Evolutionary conservation across 2,888 invertebrate species (phyloP).

Genomic region (Acholoe squamosa): DNA sequence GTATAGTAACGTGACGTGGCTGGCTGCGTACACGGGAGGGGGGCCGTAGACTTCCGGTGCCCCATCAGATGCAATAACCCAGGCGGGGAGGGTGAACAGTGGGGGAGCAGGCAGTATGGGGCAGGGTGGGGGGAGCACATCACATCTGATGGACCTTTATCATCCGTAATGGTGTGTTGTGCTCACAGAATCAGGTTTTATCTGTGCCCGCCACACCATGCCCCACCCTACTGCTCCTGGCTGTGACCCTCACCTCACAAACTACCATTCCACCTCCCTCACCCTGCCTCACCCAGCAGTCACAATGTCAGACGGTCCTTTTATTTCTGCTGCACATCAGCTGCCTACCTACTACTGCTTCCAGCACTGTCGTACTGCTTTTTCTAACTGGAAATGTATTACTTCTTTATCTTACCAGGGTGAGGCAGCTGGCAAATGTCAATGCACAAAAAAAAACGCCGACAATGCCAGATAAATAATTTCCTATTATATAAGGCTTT

Average conservation of each 20-base stretch:
- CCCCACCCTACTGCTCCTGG: background rate
- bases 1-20: background rate
- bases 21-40: background rate
- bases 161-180: constrained; percentile 10
- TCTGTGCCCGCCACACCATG: background rate
- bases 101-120: background rate
- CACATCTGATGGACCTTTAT: constrained; percentile 8
- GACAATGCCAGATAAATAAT: too few species aligned
- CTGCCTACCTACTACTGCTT: too few species aligned
- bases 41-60: background rate
- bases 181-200: constrained; percentile 27
- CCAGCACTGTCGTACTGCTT: too few species aligned
- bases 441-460: too few species aligned
- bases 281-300: background rate
- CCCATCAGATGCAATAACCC: background rate
- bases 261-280: constrained; percentile 7
- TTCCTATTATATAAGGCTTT: too few species aligned
- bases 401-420: too few species aligned
- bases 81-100: background rate
- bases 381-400: too few species aligned
- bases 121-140: background rate
- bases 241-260: background rate
- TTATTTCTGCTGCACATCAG: too few species aligned
- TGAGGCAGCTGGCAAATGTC: too few species aligned
- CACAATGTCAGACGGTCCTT: too few species aligned